Conservation (phyloP, 2,797 vertebrate species). For the Enteromius mattozi region DNA sequence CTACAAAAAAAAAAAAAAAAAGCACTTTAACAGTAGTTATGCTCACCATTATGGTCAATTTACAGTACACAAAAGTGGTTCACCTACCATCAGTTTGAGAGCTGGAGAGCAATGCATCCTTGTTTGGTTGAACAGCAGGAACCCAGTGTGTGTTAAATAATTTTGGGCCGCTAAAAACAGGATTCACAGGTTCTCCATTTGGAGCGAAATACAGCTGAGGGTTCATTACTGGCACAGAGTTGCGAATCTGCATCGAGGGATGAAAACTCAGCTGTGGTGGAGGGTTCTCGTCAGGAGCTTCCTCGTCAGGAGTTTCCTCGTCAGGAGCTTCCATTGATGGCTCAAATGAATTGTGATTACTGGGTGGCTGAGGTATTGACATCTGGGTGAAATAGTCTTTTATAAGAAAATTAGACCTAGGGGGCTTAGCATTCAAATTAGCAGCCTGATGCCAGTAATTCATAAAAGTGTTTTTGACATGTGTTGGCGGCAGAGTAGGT, state of each 20-base stretch:
- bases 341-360: not conserved
- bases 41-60: not conserved
- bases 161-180: not conserved
- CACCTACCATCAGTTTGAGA: not conserved
- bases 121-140: constrained; percentile 18
- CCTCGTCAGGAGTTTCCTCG: too few species aligned
- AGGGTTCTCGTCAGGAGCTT: not conserved
- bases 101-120: not conserved
- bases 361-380: not conserved
- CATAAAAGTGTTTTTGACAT: not conserved
- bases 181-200: not conserved
- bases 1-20: not conserved
- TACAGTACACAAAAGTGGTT: not conserved
- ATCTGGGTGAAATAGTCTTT: not conserved
- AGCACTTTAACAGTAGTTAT: not conserved
- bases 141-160: constrained; percentile 8
- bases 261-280: not conserved
- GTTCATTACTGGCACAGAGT: not conserved
- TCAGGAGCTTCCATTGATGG: not conserved
- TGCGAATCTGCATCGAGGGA: not conserved
- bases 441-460: constrained; percentile 21
- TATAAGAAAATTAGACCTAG: not conserved
- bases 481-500: not conserved
- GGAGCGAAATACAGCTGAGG: not conserved
- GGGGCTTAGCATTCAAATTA: not conserved